Percentiles rank a stretch among this genome's conserved stretches.
Conservation (phyloP, 1,140 invertebrate genomes). For the Archivesica marissinica region DNA sequence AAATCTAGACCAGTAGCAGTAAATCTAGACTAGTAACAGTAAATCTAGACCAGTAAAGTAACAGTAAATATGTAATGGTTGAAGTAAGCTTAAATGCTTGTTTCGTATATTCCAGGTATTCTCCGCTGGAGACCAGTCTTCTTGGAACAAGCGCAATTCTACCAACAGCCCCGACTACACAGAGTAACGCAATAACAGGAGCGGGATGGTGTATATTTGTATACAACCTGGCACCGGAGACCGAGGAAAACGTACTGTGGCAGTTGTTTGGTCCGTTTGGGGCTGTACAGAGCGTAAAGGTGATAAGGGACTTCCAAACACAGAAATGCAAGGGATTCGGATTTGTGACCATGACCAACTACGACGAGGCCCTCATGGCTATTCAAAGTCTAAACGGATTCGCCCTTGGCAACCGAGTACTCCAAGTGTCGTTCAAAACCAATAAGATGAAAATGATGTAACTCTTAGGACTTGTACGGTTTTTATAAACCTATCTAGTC, state of each 20-base stretch:
- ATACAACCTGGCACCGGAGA: constrained; percentile 99
- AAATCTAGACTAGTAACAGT: too few relatives aligned
- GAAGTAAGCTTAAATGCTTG: too few relatives aligned
- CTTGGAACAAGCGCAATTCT: constrained; percentile 75
- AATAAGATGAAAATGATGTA: constrained; percentile 80
- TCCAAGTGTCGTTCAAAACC: constrained; percentile 97
- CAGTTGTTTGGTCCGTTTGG: constrained; percentile 99
- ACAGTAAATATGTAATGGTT: too few relatives aligned
- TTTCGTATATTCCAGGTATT: constrained; percentile 77
- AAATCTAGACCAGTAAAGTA: too few relatives aligned
- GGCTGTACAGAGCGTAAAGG: constrained; percentile 98
- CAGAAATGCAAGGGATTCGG: constrained; percentile 99
- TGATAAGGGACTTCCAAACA: constrained; percentile 97
- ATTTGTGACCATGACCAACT: constrained; percentile 99
- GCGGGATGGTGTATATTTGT: constrained; percentile 98
- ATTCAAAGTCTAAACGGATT: constrained; percentile 99
- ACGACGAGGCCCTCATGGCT: constrained; percentile 98
- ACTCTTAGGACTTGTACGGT: constrained; percentile 11
- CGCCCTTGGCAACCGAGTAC: constrained; percentile 97
- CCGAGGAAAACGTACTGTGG: constrained; percentile 99
- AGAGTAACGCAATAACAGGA: constrained; percentile 77
- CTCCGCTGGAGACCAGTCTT: constrained; percentile 79
- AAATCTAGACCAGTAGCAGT: too few relatives aligned
- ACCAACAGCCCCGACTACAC: constrained; percentile 70
- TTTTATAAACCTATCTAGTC: constrained; percentile 36